A percentile compares a stretch with the other conserved stretches of the same genome.
phyloP scores from a whole-genome alignment of 1,140 invertebrate species.

The Papilio polyxenes region DNA sequence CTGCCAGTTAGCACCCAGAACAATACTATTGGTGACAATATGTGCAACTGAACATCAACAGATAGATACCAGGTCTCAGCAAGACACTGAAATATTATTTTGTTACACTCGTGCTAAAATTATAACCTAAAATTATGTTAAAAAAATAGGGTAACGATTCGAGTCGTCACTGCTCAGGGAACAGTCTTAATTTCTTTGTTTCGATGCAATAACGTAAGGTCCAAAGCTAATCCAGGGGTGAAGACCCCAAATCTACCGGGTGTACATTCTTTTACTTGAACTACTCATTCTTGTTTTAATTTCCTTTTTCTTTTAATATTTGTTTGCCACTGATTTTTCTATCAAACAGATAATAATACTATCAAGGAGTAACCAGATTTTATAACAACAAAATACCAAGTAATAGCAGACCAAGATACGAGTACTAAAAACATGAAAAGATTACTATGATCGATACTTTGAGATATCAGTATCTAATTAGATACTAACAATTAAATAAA shows the following conservation, averaged over 20 bases:
- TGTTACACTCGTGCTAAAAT: background rate
- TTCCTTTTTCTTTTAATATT: background rate
- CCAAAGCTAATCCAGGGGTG: no score
- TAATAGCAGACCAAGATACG: background rate
- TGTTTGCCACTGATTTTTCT: background rate
- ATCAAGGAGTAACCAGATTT: background rate
- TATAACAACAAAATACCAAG: background rate
- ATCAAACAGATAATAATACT: background rate
- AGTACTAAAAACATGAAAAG: background rate
- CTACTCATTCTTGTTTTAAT: no score
- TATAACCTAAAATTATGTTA: no score
- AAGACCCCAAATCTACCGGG: background rate
- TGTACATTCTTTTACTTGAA: background rate
- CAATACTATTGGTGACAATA: conserved; percentile 81
- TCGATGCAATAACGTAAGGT: no score
- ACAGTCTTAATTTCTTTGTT: no score
- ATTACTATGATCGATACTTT: background rate
- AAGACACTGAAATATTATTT: conserved; percentile 80
- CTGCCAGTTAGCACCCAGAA: conserved; percentile 65
- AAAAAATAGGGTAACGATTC: no score
- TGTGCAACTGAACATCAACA: conserved; percentile 88
- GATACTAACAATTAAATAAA: background rate
- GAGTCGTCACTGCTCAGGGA: no score
- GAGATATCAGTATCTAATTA: background rate
- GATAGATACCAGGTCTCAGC: conserved; percentile 82